Evolutionary conservation across 1,140 invertebrate genomes (phyloP), one percentile per base, ranked within the genome.

Genomic region (Homalodisca vitripennis): DNA sequence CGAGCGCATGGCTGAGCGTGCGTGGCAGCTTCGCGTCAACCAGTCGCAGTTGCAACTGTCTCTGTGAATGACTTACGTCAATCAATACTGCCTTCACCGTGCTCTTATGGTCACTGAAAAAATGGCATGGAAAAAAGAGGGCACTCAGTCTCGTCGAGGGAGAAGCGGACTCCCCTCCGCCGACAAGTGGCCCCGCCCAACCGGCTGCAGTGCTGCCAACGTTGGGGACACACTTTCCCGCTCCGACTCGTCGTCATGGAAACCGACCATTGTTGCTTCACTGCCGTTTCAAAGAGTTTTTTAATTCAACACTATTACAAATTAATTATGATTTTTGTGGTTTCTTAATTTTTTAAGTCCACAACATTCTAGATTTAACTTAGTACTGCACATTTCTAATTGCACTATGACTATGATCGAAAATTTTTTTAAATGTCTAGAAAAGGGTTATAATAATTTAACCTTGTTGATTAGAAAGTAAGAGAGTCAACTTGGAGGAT

Each of bases 161-260:
- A 14, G 48, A 51, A 22, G 22, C 48, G 48, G n/a, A 51, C 48
- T 51, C 48, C 48, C 48, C 48, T n/a, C n/a, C 48, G 48, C 14
- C 48, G 17, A 51, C 3, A 51, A n/a, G 48, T 51, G 48, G 48
- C 48, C 48, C 48, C 48, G 48, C 48, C 48, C 48, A 51, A 22
- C 48, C 48, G 48, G 22, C 48, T n/a, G n/a, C 48, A n/a, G 48
- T 3, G 48, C 48, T 51, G 48, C 48, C 48, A 51, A 51, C 48
- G 6, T 20, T 10, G 3, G 14, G n/a, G 14, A 10, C 48, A 3
- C 3, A 6, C n/a, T 20, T 22, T 51, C 48, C 48, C 48, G 14
- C 14, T 22, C 14, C 48, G 14, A 14, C 48, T 3, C 22, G 48
- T 41, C 17, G 34, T 41, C 17, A 41, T 41, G 34, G 34, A 41